Evolutionary conservation across 2,113 vertebrate genomes (phyloP), one percentile per base, ranked within the genome.

Genomic region (Mus pahari): DNA sequence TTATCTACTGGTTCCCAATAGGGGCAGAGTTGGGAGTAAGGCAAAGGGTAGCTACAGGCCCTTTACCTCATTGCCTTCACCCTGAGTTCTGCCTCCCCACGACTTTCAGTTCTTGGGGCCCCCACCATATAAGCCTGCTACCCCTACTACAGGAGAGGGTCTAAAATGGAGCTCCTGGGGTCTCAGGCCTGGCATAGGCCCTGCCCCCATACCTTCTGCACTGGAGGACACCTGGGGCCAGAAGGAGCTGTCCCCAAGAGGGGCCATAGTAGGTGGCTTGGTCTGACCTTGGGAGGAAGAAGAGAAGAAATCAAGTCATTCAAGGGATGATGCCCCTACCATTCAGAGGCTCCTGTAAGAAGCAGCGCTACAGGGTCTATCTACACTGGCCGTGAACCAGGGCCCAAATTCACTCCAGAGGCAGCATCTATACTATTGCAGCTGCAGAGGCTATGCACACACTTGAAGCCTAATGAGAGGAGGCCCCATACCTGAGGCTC

Each of bases 121-220:
- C 33, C 39, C 70, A 26, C 39, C 55, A 5, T 0, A 1, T 1
- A 8, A 84, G 86, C 64, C 60, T n/a, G 55, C 60, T 48, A 17
- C 4, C 48, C 86, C 39, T 45, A 31, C 86, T 66, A 48, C 11
- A 50, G 82, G 7, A 68, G 14, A 17, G 70, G 31, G 55, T 26
- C 88, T 55, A 71, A 89, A 89, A 45, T 36, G 70, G n/a, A 19
- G 33, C 16, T 53, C 24, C 39, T 50, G 0, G 24, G 70, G 55
- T 24, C 55, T 79, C 42, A 7, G 83, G 88, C 81, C 89, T 14
- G n/a, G 19, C 71, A 3, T 0, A 0, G 0, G 31, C 70, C 83
- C 90, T 94, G 12, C n/a, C 96, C 98, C 94, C 98, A 94, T 98
- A 98, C 98, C 98, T 99, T 98, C 97, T 91, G 96, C 94, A 58